These are phyloP conservation scores for Bos taurus DNA, from an alignment of 2,113 vertebrate genomes.

Conservation along the genomic window ARS-UCD2.0 NC_037337.1:3731501-3732000, in stretches of 20 bases:
- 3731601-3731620: not conserved
- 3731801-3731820: not conserved
- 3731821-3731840: not conserved
- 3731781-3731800: not conserved
- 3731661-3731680: not conserved
- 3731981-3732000: not conserved
- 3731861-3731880: not conserved
- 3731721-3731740: not conserved
- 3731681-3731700: conserved; percentile 51
- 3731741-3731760: not conserved
- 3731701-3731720: conserved; percentile 60
- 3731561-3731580: not conserved
- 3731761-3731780: not conserved
- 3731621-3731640: conserved; percentile 53
- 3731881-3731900: accelerated
- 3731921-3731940: no score
- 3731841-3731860: not conserved
- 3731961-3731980: not conserved
- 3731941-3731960: not conserved
- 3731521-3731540: not conserved
- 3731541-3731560: not conserved
- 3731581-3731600: not conserved
- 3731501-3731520: not conserved
- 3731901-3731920: not conserved
- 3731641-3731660: conserved; percentile 62